Evolutionary conservation across 2,888 invertebrate genomes (phyloP).

Genomic region (Limnephilus lunatus): DNA sequence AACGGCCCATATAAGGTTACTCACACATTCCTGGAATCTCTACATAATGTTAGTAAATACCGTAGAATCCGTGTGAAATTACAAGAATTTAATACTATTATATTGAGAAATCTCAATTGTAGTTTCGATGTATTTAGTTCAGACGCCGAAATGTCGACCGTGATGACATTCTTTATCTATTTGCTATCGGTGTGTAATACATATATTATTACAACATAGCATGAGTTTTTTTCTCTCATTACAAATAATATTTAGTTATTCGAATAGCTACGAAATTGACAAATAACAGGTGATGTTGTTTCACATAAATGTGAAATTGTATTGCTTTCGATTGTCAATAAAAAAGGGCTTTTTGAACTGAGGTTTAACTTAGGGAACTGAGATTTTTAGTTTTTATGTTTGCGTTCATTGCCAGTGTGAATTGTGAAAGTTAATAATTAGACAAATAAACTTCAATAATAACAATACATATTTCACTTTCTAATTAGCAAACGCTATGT

Average conservation of each 20-base stretch:
- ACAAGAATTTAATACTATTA: neutral
- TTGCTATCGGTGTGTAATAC: neutral
- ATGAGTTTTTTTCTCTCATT: neutral
- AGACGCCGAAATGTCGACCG: neutral
- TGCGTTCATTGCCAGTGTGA: constrained; percentile 12
- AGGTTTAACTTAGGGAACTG: neutral
- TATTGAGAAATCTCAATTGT: neutral
- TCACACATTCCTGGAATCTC: neutral
- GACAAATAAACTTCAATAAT: constrained; percentile 48
- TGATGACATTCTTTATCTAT: constrained; percentile 2
- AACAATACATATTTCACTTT: constrained; percentile 54
- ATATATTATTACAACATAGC: neutral
- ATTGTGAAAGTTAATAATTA: constrained; percentile 50
- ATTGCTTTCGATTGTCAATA: neutral
- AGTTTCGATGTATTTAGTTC: neutral
- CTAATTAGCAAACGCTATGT: constrained; percentile 45
- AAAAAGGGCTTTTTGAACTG: neutral
- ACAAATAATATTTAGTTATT: neutral
- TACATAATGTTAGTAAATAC: neutral
- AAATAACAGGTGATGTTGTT: neutral
- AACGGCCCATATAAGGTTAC: constrained; percentile 2
- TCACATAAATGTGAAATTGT: neutral
- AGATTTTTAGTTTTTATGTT: neutral
- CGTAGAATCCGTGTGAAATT: neutral
- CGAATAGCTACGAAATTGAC: neutral